Conservation (phyloP, 2,888 invertebrate species). For the Mesorhabditis sp. region DNA sequence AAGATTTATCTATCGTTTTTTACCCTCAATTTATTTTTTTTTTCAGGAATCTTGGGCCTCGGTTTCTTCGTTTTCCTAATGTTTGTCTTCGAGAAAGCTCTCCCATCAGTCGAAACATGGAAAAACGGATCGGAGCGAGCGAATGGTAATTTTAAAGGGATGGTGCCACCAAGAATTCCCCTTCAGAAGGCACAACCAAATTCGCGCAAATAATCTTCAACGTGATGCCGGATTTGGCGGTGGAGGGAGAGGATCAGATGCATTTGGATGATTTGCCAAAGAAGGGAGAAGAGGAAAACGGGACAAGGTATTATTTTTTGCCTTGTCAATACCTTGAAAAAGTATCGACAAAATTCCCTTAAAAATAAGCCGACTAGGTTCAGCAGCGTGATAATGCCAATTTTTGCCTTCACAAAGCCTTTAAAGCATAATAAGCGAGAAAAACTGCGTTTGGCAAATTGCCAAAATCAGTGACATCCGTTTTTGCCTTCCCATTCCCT, state of each 20-base stretch:
- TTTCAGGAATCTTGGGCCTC: slow-evolving; percentile 25
- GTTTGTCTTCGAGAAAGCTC: slow-evolving; percentile 36
- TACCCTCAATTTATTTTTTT: neutral
- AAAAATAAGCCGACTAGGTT: too few relatives aligned
- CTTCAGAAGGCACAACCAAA: slow-evolving; percentile 27
- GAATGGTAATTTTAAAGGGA: slow-evolving; percentile 12
- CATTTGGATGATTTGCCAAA: neutral
- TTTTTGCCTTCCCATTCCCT: neutral
- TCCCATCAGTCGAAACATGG: slow-evolving; percentile 16
- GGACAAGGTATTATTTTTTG: neutral
- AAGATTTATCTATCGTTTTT: neutral
- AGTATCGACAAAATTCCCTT: too few relatives aligned
- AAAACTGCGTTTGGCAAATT: neutral
- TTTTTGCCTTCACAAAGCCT: too few relatives aligned
- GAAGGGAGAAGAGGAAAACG: neutral
- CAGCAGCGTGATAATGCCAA: too few relatives aligned
- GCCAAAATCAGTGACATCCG: slow-evolving; percentile 5
- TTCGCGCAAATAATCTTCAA: slow-evolving; percentile 40
- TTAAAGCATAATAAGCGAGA: too few relatives aligned
- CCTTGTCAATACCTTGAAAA: too few relatives aligned
- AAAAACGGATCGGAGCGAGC: slow-evolving; percentile 11
- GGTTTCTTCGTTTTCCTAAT: slow-evolving; percentile 39
- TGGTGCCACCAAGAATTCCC: too few relatives aligned
- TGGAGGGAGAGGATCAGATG: slow-evolving; percentile 18
- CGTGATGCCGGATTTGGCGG: slow-evolving; percentile 35